These are phyloP conservation scores for Micronycteris hirsuta DNA, from an alignment of 2,113 vertebrate species.

Conservation along the genomic window DNA sequence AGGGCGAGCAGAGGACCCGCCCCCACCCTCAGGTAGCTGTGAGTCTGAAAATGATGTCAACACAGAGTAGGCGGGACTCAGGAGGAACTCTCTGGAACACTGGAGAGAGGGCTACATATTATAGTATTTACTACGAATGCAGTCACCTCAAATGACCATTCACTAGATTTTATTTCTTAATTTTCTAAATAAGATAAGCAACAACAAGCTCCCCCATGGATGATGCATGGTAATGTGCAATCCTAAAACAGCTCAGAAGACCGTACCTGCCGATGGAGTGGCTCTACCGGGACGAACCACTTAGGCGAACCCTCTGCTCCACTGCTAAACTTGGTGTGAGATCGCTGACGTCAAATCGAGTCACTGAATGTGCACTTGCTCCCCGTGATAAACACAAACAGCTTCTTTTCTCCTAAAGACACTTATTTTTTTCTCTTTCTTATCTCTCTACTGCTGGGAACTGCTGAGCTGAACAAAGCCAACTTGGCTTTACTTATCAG, in stretches of 20 bases:
- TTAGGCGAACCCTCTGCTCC: neutral
- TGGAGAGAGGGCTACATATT: neutral
- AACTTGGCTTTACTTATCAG: slow-evolving; percentile 89
- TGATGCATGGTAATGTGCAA: neutral
- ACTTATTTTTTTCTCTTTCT: slow-evolving; percentile 37
- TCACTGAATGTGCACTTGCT: neutral
- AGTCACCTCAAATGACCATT: neutral
- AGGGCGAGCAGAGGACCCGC: rapidly evolving
- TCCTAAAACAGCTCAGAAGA: neutral
- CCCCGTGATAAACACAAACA: slow-evolving; percentile 2
- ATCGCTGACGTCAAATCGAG: slow-evolving; percentile 53
- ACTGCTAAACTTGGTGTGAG: neutral
- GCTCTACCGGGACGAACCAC: neutral
- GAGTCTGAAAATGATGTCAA: neutral
- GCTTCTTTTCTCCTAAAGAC: slow-evolving; percentile 70
- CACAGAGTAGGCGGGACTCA: neutral
- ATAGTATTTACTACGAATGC: neutral
- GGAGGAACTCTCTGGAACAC: neutral
- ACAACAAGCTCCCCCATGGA: neutral
- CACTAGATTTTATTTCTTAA: neutral
- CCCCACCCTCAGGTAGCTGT: rapidly evolving
- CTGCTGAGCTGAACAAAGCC: slow-evolving; percentile 87
- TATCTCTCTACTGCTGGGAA: slow-evolving; percentile 85
- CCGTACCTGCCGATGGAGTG: neutral
- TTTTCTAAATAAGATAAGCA: neutral